These are phyloP conservation scores for Xylota sylvarum DNA, from an alignment of 2,888 invertebrate genomes.

Conservation along the genomic window DNA sequence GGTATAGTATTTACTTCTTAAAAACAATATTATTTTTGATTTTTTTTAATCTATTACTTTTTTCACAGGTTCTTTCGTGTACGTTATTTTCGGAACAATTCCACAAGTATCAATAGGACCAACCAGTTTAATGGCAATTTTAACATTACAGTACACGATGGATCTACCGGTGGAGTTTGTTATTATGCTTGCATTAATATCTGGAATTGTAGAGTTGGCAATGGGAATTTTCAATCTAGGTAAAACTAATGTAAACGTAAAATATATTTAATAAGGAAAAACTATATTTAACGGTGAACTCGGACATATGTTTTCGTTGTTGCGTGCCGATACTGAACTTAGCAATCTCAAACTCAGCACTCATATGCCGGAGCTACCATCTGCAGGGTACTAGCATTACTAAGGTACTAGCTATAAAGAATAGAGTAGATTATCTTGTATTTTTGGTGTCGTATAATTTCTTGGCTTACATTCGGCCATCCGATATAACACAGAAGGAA, in stretches of 20 bases:
- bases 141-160: conserved; percentile 91
- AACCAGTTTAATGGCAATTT: conserved; percentile 95
- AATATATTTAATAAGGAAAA: no score
- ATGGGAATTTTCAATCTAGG: conserved; percentile 94
- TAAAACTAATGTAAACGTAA: conserved; percentile 85
- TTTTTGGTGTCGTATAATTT: no score
- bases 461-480: no score
- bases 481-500: no score
- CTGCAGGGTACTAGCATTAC: no score
- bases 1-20: conserved; percentile 84
- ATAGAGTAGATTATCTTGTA: no score
- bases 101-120: conserved; percentile 96
- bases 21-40: background rate
- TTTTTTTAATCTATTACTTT: background rate
- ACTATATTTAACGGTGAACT: no score
- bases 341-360: no score
- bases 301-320: no score
- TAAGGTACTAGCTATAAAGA: no score
- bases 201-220: conserved; percentile 91
- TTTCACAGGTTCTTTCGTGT: conserved; percentile 90
- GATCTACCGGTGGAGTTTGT: conserved; percentile 90
- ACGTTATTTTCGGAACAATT: conserved; percentile 94
- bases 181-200: conserved; percentile 91
- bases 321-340: no score
- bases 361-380: no score